Evolutionary conservation across 30 jellyfish, hydroid and myxozoan genomes (phyloP), one percentile per base, ranked within the genome.

Genomic region (Hydractinia symbiolongicarpus): DNA sequence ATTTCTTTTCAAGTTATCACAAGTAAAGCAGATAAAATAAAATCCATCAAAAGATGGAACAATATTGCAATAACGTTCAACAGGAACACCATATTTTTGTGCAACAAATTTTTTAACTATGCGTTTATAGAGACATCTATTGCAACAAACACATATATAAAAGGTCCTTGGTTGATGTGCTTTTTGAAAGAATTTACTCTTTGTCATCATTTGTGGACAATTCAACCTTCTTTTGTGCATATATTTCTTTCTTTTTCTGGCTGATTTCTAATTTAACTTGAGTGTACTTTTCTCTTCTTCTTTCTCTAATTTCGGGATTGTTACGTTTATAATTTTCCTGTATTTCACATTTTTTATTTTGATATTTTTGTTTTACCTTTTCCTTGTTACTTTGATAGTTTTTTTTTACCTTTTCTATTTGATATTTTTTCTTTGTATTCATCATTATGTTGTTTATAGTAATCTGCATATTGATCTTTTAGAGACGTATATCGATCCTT

Each of bases 31-130:
- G 15, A 71, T 71, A 53, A 0, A 71, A 19, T 52, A 52, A 15
- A 50, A 50, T 50, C 76, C 76, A 75, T 75, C 83, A 75, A 21
- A 75, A 75, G 76, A 50, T n/a, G 9, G 80, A 71, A 71, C 75
- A 11, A 52, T 52, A 50, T 75, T 50, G 55, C 56, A 53, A 52
- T 15, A 75, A 17, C 14, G 19, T 52, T 52, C 83, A 20, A 15
- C 83, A 3, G 51, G 52, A 7, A 75, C 50, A 14, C 14, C 73
- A 56, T 75, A 75, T 50, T 75, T 53, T 15, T 75, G 52, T 54
- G 20, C 75, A 17, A 15, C 55, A 75, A 75, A 75, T 44, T 20
- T 50, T 7, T 15, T 50, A 30, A 75, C 83, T n/a, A 79, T 16
- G 13, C 78, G 78, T 49, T 17, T 49, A 72, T 72, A 21, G 14